These are phyloP conservation scores for Pseudorasbora parva DNA, from an alignment of 2,113 vertebrate species.

Conservation along the genomic window DNA sequence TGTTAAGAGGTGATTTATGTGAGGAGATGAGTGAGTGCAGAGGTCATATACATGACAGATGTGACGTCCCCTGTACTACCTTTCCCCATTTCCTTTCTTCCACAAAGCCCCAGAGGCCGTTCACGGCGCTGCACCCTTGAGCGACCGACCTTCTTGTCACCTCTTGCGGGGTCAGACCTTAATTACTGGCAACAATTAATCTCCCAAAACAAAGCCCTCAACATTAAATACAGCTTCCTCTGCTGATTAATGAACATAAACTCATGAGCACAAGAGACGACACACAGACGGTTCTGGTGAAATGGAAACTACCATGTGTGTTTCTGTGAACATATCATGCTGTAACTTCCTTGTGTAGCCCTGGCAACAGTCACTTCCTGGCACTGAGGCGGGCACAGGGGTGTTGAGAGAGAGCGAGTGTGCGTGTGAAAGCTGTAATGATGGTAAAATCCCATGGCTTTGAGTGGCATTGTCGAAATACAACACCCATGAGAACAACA, in stretches of 20 bases:
- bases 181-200: background rate
- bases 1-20: background rate
- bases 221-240: background rate
- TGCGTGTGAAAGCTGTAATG: background rate
- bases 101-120: background rate
- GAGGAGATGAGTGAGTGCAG: background rate
- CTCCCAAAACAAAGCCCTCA: background rate
- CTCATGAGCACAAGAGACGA: background rate
- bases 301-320: background rate
- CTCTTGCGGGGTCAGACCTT: background rate
- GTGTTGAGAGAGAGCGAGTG: slow-evolving; percentile 10
- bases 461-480: slow-evolving; percentile 33
- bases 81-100: background rate
- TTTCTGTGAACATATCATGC: slow-evolving; percentile 17
- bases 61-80: background rate
- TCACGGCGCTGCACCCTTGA: background rate
- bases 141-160: slow-evolving; percentile 12
- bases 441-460: background rate
- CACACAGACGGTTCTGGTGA: background rate
- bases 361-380: slow-evolving; percentile 34
- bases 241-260: background rate
- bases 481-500: slow-evolving; percentile 55
- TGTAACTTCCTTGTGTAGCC: slow-evolving; percentile 37
- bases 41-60: slow-evolving; percentile 37
- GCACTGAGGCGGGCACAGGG: background rate